A percentile compares a stretch with the other conserved stretches of the same genome.
Conservation (phyloP, 2,888 invertebrate species). For the Nemotelus nigrinus region DNA sequence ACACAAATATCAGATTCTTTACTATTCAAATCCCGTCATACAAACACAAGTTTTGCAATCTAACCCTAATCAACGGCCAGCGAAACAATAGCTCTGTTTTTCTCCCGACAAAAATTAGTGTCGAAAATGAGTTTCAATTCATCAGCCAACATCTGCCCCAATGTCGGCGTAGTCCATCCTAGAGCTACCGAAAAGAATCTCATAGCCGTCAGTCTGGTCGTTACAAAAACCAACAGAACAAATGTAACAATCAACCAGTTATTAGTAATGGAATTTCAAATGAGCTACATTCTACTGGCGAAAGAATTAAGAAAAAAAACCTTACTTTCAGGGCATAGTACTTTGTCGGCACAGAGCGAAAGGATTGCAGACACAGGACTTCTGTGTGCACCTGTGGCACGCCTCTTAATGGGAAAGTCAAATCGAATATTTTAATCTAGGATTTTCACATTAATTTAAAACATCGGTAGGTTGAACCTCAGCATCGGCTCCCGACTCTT, state of each 20-base stretch:
- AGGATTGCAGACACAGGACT: slow-evolving; percentile 26
- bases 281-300: neutral
- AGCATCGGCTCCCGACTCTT: neutral
- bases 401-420: slow-evolving; percentile 34
- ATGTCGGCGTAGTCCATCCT: slow-evolving; percentile 2
- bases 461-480: slow-evolving; percentile 19
- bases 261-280: slow-evolving; percentile 40
- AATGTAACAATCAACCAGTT: slow-evolving; percentile 41
- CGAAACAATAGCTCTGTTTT: neutral
- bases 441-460: slow-evolving; percentile 30
- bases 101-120: slow-evolving; percentile 20
- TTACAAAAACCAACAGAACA: slow-evolving; percentile 34
- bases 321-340: neutral
- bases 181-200: slow-evolving; percentile 12
- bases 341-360: slow-evolving; percentile 12
- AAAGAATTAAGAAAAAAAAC: slow-evolving; percentile 8
- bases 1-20: neutral
- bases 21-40: neutral
- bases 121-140: slow-evolving; percentile 29
- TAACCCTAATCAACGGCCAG: slow-evolving; percentile 12
- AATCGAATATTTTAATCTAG: slow-evolving; percentile 23
- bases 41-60: neutral
- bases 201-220: too few species aligned
- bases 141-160: slow-evolving; percentile 32
- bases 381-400: slow-evolving; percentile 18